Base-by-base conservation (phyloP, 1,140 invertebrate species). In the Drosophila eugracilis region DNA sequence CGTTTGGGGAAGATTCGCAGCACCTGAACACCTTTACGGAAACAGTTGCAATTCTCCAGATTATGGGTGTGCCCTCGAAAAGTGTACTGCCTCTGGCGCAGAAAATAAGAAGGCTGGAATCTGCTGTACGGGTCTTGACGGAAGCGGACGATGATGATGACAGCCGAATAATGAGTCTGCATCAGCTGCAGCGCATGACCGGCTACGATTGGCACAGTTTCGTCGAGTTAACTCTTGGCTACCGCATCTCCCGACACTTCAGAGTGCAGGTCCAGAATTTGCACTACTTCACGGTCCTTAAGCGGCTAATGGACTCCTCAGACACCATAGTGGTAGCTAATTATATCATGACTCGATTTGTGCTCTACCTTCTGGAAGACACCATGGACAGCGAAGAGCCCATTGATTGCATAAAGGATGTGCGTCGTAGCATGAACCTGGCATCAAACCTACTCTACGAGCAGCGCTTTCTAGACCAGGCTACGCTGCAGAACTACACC, bases 301-400 rank as follows among this genome's bases (percentile, higher is more conserved):
- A 63, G 0, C 17, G 19, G 0, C 19, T 91, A 1, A 14, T 91
- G 3, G 34, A 69, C 1, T 12, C 28, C 5, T 19, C 30, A 7
- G 67, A 80, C 9, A 15, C 36, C 6, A 53, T 75, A 12, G 30
- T 74, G 5, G 24, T 91, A 3, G 77, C 57, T n/a, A 76, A 21
- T 28, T 91, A 91, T 14, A 59, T 91, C 14, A 90, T 91, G 90
- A n/a, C 79, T 4, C 72, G 67, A 1, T 88, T 90, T 6, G 42
- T 67, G 1, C 15, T 41, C 2, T 32, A 91, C 24, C 4, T 89
- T 6, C 28, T 44, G 7, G 15, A 50, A 0, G 63, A 89, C 5
- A 41, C 36, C 0, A 72, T 75, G 45, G 54, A 42, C 0, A 47
- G 42, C 14, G n/a, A 17, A 4, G 39, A 54, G 2, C 21, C 48